These are phyloP conservation scores for Enteromius afrohamiltoni DNA, from an alignment of 2,797 vertebrate genomes.

Conservation along the genomic window DNA sequence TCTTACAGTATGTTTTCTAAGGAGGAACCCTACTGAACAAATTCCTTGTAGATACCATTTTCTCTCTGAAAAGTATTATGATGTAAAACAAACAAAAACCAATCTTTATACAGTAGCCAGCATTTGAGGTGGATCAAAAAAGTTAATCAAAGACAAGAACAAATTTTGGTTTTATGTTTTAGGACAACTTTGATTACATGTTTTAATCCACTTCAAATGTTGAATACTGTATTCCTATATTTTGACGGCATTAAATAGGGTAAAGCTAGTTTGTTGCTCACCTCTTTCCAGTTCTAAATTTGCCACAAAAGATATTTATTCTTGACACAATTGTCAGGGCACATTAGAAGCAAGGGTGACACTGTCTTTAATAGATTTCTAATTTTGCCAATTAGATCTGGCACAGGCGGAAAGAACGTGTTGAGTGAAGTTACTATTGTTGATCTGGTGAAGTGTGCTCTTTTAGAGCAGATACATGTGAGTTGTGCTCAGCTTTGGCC, in stretches of 20 bases:
- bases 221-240: neutral
- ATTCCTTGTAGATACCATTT: neutral
- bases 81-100: neutral
- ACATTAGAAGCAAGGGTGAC: constrained; percentile 55
- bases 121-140: no score
- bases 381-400: constrained; percentile 51
- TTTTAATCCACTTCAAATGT: no score
- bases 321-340: constrained; percentile 57
- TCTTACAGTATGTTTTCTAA: constrained; percentile 6
- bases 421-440: constrained; percentile 22
- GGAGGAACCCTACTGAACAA: neutral
- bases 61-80: neutral
- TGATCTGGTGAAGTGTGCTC: neutral
- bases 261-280: constrained; percentile 56
- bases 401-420: constrained; percentile 32
- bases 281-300: constrained; percentile 55
- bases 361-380: constrained; percentile 51
- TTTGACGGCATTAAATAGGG: neutral
- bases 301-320: constrained; percentile 49
- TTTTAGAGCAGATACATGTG: neutral
- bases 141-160: no score
- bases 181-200: no score
- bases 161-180: no score
- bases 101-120: neutral
- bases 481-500: neutral